Percentiles rank a stretch among this genome's conserved stretches.
These are phyloP conservation scores for Sclerodermus sp. DNA, from an alignment of 2,888 invertebrate genomes.

Conservation along the genomic window DNA sequence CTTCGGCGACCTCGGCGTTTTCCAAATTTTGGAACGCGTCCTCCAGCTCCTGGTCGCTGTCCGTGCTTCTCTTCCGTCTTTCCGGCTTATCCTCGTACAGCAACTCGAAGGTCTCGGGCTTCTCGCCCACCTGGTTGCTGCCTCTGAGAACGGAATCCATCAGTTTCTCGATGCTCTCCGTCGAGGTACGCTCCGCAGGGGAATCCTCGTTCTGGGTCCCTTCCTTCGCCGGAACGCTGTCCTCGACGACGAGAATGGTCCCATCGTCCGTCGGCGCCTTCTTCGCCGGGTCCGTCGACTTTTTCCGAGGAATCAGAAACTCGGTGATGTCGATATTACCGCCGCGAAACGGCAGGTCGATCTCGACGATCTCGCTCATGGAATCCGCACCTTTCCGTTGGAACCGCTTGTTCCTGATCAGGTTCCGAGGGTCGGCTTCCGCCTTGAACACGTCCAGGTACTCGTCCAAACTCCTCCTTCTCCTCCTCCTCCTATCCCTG, in stretches of 20 bases:
- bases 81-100: neutral
- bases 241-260: conserved; percentile 21
- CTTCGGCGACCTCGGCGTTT: conserved; percentile 46
- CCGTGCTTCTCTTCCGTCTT: conserved; percentile 20
- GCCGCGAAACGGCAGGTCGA: conserved; percentile 37
- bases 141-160: conserved; percentile 11
- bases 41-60: conserved; percentile 37
- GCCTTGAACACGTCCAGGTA: conserved; percentile 22
- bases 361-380: conserved; percentile 47
- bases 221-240: neutral
- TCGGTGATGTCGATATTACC: conserved; percentile 33
- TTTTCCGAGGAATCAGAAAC: conserved; percentile 23
- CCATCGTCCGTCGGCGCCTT: conserved; percentile 7
- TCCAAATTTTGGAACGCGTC: conserved; percentile 50
- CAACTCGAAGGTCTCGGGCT: no score
- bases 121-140: conserved; percentile 4
- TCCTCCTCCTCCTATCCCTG: conserved; percentile 25
- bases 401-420: conserved; percentile 26
- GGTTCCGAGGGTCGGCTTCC: conserved; percentile 17
- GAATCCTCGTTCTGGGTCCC: neutral
- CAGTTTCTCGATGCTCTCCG: conserved; percentile 1
- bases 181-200: neutral
- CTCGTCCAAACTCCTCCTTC: conserved; percentile 31
- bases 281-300: neutral
- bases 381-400: conserved; percentile 45